These are phyloP conservation scores for Okamejei kenojei DNA, from an alignment of 2,797 vertebrate species.

Conservation along the genomic window DNA sequence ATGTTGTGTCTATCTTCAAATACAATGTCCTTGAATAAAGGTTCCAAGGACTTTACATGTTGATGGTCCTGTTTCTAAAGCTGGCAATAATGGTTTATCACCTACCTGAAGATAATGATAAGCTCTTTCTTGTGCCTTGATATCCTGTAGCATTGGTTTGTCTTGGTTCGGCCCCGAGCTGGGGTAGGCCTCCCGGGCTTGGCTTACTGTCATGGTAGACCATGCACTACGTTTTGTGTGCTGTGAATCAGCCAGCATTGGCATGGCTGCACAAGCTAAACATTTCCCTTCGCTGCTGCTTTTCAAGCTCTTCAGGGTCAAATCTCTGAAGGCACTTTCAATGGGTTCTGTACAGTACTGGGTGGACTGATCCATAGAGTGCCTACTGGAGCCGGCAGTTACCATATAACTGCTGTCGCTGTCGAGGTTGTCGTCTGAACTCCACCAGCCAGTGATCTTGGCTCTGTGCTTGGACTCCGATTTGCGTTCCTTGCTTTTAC, in stretches of 20 bases:
- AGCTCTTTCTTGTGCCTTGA: constrained; percentile 77
- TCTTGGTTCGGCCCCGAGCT: constrained; percentile 67
- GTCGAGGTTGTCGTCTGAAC: constrained; percentile 96
- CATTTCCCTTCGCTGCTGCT: constrained; percentile 80
- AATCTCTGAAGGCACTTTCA: constrained; percentile 91
- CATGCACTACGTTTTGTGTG: constrained; percentile 93
- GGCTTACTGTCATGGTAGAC: constrained; percentile 97
- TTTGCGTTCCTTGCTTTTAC: constrained; percentile 31
- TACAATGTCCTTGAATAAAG: not conserved
- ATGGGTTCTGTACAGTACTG: constrained; percentile 77
- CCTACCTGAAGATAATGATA: constrained; percentile 95
- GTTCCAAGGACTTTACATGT: not conserved
- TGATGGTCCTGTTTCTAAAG: not conserved
- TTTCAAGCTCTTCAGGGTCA: constrained; percentile 84
- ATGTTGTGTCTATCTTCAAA: not conserved
- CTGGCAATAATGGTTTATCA: not conserved
- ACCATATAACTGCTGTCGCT: constrained; percentile 93
- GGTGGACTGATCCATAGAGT: constrained; percentile 58
- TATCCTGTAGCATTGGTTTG: constrained; percentile 83
- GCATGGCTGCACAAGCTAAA: constrained; percentile 87
- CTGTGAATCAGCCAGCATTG: constrained; percentile 80
- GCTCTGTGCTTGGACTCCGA: constrained; percentile 58
- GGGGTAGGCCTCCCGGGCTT: constrained; percentile 89
- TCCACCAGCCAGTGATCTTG: constrained; percentile 93
- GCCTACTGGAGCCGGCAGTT: constrained; percentile 52